Percentiles rank a stretch among this genome's conserved stretches.
Conservation (phyloP, 2,797 vertebrate species). For the Diplodus puntazzo region DNA sequence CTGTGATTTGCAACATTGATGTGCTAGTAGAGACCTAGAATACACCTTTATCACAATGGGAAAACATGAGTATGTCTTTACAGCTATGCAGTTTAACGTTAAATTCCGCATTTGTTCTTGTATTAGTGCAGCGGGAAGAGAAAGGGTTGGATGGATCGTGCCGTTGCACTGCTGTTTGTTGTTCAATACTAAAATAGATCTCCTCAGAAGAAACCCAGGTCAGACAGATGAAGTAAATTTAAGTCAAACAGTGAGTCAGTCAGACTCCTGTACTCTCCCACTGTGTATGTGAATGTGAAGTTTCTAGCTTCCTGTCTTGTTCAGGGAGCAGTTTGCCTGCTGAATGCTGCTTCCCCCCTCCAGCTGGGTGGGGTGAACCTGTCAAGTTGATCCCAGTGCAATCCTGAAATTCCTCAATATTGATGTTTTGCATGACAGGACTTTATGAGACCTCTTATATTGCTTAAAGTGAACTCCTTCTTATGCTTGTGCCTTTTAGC, state of each 20-base stretch:
- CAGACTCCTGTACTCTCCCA: not conserved
- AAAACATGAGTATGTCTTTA: not conserved
- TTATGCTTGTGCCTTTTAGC: not conserved
- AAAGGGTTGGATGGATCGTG: not conserved
- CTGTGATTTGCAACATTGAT: not conserved
- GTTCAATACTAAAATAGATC: constrained; percentile 5
- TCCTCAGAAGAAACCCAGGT: not conserved
- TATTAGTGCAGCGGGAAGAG: not conserved
- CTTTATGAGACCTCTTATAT: not conserved
- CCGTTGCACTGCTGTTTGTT: constrained; percentile 7
- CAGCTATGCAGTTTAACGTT: not conserved
- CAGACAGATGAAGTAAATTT: not conserved
- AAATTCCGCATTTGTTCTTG: not conserved
- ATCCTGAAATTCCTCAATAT: not conserved
- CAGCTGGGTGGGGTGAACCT: constrained; percentile 26
- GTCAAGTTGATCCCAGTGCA: not conserved
- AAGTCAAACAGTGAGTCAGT: not conserved
- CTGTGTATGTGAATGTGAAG: constrained; percentile 21
- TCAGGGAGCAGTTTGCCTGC: not conserved
- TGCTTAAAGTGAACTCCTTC: not conserved
- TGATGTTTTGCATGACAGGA: not conserved
- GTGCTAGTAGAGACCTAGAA: not conserved
- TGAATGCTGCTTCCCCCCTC: not conserved
- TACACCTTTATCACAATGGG: not conserved
- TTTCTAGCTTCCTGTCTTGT: constrained; percentile 32